Base-by-base conservation (phyloP, 2,888 invertebrate species). In the Neoscelio sp. region DNA sequence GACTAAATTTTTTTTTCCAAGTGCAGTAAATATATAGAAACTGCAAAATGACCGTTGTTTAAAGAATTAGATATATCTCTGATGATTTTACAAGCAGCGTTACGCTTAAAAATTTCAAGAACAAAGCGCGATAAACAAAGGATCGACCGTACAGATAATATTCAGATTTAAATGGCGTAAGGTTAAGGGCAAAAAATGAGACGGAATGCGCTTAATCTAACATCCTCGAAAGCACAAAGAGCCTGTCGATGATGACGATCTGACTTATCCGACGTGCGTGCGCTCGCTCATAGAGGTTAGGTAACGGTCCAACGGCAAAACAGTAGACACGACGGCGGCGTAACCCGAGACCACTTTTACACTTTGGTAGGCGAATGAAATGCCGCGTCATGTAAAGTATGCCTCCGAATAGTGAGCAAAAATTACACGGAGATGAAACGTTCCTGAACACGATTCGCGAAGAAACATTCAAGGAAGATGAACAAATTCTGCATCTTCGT, bases 291-390 rank as follows among this genome's bases (percentile, higher is more conserved):
- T 75, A 80, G 85, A 88, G 88, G 88, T 88, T 88, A 89, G 89
- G 82, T 89, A 89, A 89, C 89, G 89, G 89, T 89, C 81, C 75
- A 56, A 80, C 83, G 81, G 83, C 83, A 85, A 85, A 85, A 87
- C 85, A 85, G 87, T 85, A 85, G 88, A 87, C 87, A 87, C 86
- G 86, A 83, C 84, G 85, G 82, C 85, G 84, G 84, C 84, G 81
- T 78, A 82, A 82, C 79, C 78, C 78, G 82, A 70, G 80, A 78
- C 26, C 71, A 78, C 75, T 80, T 75, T 78, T 70, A 60, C 74
- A 64, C 65, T 60, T 74, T 58, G 62, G 48, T 38, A 46, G 40
- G 56, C 54, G 62, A 38, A 71, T 20, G 38, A 77, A 65, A 48
- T 15, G 58, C 48, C 68, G 40, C 67, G 23, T 77, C 64, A 44